These are phyloP conservation scores for Agriopis marginaria DNA, from an alignment of 2,888 invertebrate genomes.

Conservation along the genomic window DNA sequence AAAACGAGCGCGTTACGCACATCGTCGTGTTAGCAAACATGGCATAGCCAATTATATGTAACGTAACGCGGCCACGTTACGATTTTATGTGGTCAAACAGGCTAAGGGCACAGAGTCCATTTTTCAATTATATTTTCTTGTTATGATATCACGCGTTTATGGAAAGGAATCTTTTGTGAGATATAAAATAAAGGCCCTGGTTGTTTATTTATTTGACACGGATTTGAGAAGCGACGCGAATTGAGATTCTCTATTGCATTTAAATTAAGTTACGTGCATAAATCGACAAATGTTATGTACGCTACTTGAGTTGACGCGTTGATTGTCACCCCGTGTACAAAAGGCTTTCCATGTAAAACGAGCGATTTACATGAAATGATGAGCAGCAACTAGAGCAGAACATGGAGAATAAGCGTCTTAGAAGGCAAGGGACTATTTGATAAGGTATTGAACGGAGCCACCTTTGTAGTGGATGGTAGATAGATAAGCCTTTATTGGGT, in stretches of 20 bases:
- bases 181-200: no score
- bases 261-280: background rate
- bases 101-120: no score
- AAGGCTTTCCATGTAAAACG: conserved; percentile 19
- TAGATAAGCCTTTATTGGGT: background rate
- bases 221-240: background rate
- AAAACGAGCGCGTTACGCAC: no score
- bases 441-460: background rate
- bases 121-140: no score
- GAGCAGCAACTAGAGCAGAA: conserved; percentile 23
- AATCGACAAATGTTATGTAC: background rate
- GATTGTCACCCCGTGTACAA: background rate
- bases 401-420: conserved; percentile 17
- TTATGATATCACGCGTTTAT: no score
- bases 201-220: background rate
- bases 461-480: background rate
- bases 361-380: conserved; percentile 35
- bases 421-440: conserved; percentile 23
- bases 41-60: no score
- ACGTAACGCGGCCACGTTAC: no score
- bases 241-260: no score
- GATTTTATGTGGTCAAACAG: no score
- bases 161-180: no score
- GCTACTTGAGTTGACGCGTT: background rate
- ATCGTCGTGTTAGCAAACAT: no score